Evolutionary conservation across 2,888 invertebrate genomes (phyloP).

Genomic region (Platycheirus albimanus): DNA sequence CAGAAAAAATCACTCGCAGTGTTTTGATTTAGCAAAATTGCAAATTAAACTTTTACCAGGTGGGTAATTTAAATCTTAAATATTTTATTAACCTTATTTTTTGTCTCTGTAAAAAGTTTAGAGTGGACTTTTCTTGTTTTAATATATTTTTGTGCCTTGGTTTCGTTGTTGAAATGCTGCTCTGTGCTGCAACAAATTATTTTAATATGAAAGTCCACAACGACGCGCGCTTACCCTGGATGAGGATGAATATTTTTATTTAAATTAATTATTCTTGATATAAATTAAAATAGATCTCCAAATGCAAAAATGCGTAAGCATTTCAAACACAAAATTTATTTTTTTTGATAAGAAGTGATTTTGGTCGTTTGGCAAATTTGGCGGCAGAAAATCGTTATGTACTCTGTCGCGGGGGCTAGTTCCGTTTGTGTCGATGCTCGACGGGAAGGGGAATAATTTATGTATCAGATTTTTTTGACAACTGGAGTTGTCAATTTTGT

Average conservation of each 20-base stretch:
- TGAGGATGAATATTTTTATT: not conserved
- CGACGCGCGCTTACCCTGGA: constrained; percentile 32
- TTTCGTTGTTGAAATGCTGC: no score
- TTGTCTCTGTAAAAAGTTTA: no score
- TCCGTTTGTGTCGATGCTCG: not conserved
- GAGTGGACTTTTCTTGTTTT: constrained; percentile 2
- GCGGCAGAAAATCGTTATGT: constrained; percentile 61
- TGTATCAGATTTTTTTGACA: constrained; percentile 64
- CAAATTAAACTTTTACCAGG: constrained; percentile 50
- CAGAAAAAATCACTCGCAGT: constrained; percentile 41
- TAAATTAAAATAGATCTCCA: constrained; percentile 8
- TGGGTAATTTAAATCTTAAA: constrained; percentile 33
- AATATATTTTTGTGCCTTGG: constrained; percentile 5
- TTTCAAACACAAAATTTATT: not conserved
- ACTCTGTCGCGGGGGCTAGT: constrained; percentile 37
- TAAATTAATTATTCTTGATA: no score
- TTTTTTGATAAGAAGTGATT: constrained; percentile 22
- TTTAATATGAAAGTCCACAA: constrained; percentile 14
- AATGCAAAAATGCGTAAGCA: not conserved
- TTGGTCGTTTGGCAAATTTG: constrained; percentile 48
- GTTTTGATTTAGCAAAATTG: constrained; percentile 70
- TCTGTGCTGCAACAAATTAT: not conserved
- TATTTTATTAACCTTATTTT: constrained; percentile 28
- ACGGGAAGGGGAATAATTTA: constrained; percentile 36
- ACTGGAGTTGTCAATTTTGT: constrained; percentile 50